Evolutionary conservation across 2,888 invertebrate species (phyloP), one percentile per base, ranked within the genome.

Genomic region (Formica aserva): DNA sequence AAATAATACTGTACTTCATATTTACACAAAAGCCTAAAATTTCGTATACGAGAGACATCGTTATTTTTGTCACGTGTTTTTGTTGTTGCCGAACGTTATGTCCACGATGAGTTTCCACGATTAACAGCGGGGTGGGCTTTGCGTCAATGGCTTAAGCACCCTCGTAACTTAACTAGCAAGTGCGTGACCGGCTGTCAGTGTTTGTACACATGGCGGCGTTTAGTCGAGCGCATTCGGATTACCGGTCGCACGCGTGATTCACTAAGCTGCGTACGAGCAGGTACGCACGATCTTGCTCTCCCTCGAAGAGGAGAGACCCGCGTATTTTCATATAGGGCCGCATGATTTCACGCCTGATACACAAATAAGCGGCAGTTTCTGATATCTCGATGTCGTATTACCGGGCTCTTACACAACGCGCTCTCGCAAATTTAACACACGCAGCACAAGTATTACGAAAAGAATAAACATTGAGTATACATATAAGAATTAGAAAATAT

Each of bases 121-220:
- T 83, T 45, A 62, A 67, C 52, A 32, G 62, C 77, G 77, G 48
- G 35, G 45, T 84, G 38, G 32, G 38, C 62, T 52, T 86, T 83
- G 86, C 87, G 74, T 87, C 87, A 87, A 62, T 87, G 87, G 87
- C 85, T 83, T 87, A 87, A 84, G 86, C 85, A 67, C 82, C 86
- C 88, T 81, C 75, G 81, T 77, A 81, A 83, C 85, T 86, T 89
- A 91, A 89, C 90, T 88, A 92, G 92, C 92, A 92, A 93, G 92
- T 92, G 92, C 89, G 86, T 87, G 89, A 93, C 94, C 93, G 93
- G 93, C 94, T 94, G 94, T 93, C 93, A 92, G 89, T 94, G 94
- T 94, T 94, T 94, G 94, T 94, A 94, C 94, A 94, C 94, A 94
- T 94, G 94, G 93, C 93, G 90, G 82, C 91, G 87, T 93, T 92